Percentiles rank a stretch among this genome's conserved stretches.
Evolutionary conservation across 2,797 vertebrate species (phyloP).

Genomic region (Oceanodroma leucorhoa): DNA sequence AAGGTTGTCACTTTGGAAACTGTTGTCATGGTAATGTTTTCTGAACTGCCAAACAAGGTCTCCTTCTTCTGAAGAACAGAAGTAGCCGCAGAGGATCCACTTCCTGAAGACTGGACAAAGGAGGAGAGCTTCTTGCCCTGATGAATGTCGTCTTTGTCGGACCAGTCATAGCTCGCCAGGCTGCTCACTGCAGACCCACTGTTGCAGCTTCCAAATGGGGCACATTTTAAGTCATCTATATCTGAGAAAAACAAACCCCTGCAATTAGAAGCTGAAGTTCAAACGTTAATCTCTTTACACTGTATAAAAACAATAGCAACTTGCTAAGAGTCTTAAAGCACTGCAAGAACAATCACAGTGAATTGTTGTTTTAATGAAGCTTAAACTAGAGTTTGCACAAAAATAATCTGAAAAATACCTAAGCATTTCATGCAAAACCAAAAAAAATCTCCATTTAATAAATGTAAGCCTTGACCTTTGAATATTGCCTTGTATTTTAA

Average conservation of each 20-base stretch:
- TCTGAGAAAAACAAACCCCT: conserved; percentile 83
- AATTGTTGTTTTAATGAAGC: neutral
- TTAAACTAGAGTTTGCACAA: neutral
- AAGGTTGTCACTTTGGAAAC: conserved; percentile 82
- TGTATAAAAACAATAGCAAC: neutral
- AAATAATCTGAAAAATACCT: neutral
- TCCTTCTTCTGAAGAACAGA: conserved; percentile 83
- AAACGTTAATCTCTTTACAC: neutral
- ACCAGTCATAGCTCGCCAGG: conserved; percentile 88
- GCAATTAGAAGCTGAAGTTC: conserved; percentile 54
- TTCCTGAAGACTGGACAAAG: conserved; percentile 71
- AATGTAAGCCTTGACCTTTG: neutral
- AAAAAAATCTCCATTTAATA: neutral
- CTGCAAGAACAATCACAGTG: neutral
- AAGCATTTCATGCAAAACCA: neutral
- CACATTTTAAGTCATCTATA: conserved; percentile 90
- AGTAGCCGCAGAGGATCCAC: conserved; percentile 75
- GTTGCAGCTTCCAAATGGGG: conserved; percentile 84
- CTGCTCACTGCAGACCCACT: conserved; percentile 80
- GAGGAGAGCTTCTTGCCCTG: conserved; percentile 78
- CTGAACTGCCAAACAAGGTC: conserved; percentile 86
- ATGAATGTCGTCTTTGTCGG: conserved; percentile 84
- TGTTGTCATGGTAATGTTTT: conserved; percentile 83
- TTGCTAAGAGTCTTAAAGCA: neutral
- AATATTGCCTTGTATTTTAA: neutral